Conservation (phyloP, 2,113 vertebrate genomes). For the Pteropus alecto region DNA sequence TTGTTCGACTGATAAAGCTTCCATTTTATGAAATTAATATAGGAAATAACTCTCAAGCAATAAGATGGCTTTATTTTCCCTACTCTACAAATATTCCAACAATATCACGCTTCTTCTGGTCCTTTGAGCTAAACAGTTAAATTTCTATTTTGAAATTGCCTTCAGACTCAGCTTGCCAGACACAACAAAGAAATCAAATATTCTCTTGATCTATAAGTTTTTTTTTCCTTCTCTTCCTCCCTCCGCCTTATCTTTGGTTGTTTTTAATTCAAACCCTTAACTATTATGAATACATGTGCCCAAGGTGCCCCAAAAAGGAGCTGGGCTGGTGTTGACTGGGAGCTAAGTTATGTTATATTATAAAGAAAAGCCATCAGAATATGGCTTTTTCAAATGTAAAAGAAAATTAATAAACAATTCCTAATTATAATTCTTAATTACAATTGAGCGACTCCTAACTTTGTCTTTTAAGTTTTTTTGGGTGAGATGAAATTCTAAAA, state of each 20-base stretch:
- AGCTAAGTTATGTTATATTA: not conserved
- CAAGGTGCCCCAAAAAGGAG: not conserved
- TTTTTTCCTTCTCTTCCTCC: not conserved
- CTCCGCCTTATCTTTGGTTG: not conserved
- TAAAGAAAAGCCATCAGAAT: not conserved
- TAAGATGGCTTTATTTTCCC: not conserved
- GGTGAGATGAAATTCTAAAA: conserved; percentile 40
- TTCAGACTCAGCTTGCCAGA: not conserved
- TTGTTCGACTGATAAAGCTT: not conserved
- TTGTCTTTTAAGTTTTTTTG: conserved; percentile 2
- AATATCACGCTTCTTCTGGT: not conserved
- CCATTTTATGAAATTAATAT: not conserved
- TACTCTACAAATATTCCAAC: not conserved
- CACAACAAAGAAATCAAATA: not conserved
- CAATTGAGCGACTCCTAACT: not conserved
- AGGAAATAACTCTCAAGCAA: not conserved
- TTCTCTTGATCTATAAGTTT: not conserved
- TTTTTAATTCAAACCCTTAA: not conserved
- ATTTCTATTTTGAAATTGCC: conserved; percentile 4
- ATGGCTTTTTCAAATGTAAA: not conserved
- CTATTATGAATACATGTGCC: not conserved
- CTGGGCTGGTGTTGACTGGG: not conserved
- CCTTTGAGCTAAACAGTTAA: not conserved
- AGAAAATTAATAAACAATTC: conserved; percentile 16
- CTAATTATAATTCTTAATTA: conserved; percentile 42